These are phyloP conservation scores for Misgurnus anguillicaudatus DNA, from an alignment of 2,113 vertebrate species.

Conservation along the genomic window DNA sequence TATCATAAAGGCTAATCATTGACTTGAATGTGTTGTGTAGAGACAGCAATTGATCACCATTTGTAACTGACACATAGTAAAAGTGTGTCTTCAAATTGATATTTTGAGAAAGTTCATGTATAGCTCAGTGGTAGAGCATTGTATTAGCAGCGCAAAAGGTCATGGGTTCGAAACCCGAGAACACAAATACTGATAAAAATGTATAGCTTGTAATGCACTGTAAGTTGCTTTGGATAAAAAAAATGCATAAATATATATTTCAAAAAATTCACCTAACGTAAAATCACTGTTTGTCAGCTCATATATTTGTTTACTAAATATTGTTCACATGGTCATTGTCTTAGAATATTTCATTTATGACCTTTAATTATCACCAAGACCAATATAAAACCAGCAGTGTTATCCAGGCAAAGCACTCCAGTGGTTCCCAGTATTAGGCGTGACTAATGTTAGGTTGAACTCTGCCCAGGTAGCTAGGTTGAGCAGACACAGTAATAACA, in stretches of 20 bases:
- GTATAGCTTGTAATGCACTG: too few species aligned
- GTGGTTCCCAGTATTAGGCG: neutral
- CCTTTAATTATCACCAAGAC: neutral
- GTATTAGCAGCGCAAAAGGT: too few species aligned
- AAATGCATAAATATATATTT: too few species aligned
- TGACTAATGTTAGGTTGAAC: slow-evolving; percentile 41
- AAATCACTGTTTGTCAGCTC: neutral
- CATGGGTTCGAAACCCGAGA: too few species aligned
- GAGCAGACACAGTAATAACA: slow-evolving; percentile 36
- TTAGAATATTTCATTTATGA: neutral
- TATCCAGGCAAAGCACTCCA: slow-evolving; percentile 4
- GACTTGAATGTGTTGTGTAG: too few species aligned
- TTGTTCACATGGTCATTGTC: neutral
- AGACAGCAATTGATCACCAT: neutral
- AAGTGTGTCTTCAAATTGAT: too few species aligned
- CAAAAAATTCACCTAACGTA: neutral
- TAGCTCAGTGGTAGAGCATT: too few species aligned
- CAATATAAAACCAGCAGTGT: slow-evolving; percentile 6
- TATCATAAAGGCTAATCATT: too few species aligned
- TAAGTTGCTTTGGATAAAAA: too few species aligned
- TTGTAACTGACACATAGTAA: neutral
- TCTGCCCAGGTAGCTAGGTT: slow-evolving; percentile 23
- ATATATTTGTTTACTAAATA: neutral
- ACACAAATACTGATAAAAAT: too few species aligned
- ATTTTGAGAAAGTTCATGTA: too few species aligned